phyloP scores from a whole-genome alignment of 2,888 invertebrate genomes.

The Agriopis aurantiaria region DNA sequence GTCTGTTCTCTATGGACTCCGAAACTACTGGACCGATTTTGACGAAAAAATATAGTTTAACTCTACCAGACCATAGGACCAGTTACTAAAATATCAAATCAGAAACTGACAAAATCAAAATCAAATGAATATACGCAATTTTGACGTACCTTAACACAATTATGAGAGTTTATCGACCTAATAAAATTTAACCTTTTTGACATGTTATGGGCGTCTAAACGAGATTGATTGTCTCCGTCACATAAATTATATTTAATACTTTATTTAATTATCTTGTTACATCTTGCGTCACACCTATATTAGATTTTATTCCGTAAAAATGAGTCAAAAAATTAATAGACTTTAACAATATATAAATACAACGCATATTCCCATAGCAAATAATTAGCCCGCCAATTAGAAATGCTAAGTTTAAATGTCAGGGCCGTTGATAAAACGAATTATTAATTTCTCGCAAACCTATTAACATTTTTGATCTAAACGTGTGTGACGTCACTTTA shows the following conservation, averaged over 20 bases:
- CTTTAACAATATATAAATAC: background rate
- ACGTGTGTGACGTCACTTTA: slow-evolving; percentile 29
- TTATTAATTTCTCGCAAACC: slow-evolving; percentile 39
- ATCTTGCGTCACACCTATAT: slow-evolving; percentile 11
- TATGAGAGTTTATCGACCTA: slow-evolving; percentile 18
- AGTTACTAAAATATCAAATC: no score
- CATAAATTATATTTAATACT: slow-evolving; percentile 16
- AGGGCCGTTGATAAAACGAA: slow-evolving; percentile 31
- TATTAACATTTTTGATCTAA: slow-evolving; percentile 37
- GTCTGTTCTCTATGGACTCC: no score
- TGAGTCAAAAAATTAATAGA: background rate
- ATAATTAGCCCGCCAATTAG: slow-evolving; percentile 16
- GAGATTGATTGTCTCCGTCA: slow-evolving; percentile 11
- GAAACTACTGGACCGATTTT: no score
- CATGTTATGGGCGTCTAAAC: background rate
- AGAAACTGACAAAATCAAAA: background rate
- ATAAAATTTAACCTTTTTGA: slow-evolving; percentile 7
- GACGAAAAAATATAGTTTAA: no score
- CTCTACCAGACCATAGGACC: no score
- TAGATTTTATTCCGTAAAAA: background rate
- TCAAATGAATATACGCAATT: background rate
- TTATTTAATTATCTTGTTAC: slow-evolving; percentile 4
- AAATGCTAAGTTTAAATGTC: slow-evolving; percentile 37
- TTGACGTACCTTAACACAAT: background rate
- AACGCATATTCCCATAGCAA: slow-evolving; percentile 8